Evolutionary conservation across 2,113 vertebrate genomes (phyloP).

Genomic region (Pteronura brasiliensis): DNA sequence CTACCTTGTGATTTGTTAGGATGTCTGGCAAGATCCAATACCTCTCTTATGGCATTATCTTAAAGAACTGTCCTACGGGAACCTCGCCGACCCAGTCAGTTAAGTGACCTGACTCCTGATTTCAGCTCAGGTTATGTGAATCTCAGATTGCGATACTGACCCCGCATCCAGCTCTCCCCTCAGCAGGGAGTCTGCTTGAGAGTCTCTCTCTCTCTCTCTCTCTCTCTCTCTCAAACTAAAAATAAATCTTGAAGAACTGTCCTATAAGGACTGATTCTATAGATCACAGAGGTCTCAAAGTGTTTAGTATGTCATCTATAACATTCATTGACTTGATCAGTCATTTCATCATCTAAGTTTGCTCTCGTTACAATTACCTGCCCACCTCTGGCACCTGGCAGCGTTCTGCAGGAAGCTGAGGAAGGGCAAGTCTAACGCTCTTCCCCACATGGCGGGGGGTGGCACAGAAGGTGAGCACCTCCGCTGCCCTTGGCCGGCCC

Average conservation of each 20-base stretch:
- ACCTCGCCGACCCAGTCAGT: neutral
- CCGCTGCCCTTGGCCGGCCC: neutral
- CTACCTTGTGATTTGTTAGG: neutral
- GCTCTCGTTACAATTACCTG: slow-evolving; percentile 92
- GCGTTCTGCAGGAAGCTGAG: neutral
- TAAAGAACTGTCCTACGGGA: neutral
- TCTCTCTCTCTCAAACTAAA: neutral
- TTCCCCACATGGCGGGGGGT: too few relatives aligned
- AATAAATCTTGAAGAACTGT: neutral
- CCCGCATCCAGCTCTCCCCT: neutral
- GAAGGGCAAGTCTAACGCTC: neutral
- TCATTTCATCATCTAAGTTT: slow-evolving; percentile 91
- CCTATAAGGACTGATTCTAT: slow-evolving; percentile 75
- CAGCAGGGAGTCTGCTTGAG: neutral
- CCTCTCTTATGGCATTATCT: neutral
- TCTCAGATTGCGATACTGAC: neutral
- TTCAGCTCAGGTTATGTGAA: neutral
- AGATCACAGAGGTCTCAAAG: slow-evolving; percentile 91
- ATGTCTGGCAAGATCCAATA: neutral
- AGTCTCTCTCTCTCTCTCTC: neutral
- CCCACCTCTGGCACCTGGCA: slow-evolving; percentile 92
- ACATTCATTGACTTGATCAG: slow-evolving; percentile 93
- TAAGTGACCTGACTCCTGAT: neutral
- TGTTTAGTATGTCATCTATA: slow-evolving; percentile 95
- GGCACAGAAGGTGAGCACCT: neutral